phyloP scores from a whole-genome alignment of 2,113 vertebrate species.

The Entomyzon cyanotis region DNA sequence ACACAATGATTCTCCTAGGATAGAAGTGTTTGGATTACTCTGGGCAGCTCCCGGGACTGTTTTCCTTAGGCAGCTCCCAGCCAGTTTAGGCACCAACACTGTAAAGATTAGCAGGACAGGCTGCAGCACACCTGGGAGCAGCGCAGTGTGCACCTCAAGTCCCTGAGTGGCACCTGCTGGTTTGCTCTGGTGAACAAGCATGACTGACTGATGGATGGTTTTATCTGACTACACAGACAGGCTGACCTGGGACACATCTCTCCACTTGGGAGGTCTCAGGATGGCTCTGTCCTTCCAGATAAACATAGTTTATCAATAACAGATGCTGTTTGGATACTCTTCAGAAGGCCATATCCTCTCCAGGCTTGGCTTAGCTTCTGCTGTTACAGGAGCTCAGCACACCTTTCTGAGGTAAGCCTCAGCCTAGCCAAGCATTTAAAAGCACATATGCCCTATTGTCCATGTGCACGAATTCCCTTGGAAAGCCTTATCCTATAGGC shows the following conservation, averaged over 20 bases:
- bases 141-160: not conserved
- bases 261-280: constrained; percentile 23
- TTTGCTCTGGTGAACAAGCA: not conserved
- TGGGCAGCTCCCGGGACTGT: not conserved
- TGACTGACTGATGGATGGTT: not conserved
- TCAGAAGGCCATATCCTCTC: not conserved
- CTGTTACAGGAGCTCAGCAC: not conserved
- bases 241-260: not conserved
- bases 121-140: not conserved
- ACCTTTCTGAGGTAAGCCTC: not conserved
- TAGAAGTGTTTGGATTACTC: not conserved
- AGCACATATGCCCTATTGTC: not conserved
- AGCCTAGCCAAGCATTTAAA: not conserved
- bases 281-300: not conserved
- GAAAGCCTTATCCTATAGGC: not conserved
- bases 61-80: not conserved
- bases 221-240: not conserved
- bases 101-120: not conserved
- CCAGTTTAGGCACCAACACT: not conserved
- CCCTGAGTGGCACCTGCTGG: not conserved
- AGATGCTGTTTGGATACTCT: not conserved
- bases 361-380: not conserved
- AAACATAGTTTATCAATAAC: not conserved
- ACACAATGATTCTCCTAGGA: not conserved
- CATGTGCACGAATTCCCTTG: not conserved